Evolutionary conservation across 2,113 vertebrate species (phyloP).

Genomic region (Halcyon malimbica): DNA sequence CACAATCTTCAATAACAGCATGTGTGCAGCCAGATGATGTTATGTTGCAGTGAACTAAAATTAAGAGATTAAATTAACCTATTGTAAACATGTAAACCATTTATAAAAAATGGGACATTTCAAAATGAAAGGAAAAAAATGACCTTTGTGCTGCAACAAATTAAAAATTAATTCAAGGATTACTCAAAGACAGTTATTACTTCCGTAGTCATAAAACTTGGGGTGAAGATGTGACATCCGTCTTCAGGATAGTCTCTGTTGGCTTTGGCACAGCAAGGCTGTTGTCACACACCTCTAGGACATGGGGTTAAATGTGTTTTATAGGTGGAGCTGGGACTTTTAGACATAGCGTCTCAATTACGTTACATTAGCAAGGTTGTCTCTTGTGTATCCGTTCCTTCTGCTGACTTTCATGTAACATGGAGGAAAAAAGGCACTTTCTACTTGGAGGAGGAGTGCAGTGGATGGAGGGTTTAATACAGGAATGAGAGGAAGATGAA

Average conservation of each 20-base stretch:
- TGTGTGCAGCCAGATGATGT: not conserved
- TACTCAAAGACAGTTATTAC: not conserved
- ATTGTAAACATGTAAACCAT: not conserved
- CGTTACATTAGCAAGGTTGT: not conserved
- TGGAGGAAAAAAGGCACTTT: accelerated
- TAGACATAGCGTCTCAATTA: not conserved
- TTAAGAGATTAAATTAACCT: not conserved
- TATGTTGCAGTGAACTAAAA: not conserved
- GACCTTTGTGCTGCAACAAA: not conserved
- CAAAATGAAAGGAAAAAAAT: not conserved
- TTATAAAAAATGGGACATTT: not conserved
- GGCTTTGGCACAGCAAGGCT: not conserved
- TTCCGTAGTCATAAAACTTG: not conserved
- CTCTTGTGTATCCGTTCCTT: not conserved
- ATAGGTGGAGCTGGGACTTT: not conserved
- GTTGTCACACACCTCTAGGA: not conserved
- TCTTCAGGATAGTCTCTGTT: not conserved
- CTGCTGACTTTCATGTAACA: not conserved
- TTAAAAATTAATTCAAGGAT: not conserved
- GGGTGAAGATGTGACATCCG: not conserved
- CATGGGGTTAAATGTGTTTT: not conserved
- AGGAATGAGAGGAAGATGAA: accelerated
- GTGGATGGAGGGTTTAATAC: not conserved
- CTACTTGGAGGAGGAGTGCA: not conserved
- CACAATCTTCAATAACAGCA: not conserved